A percentile compares a stretch with the other conserved stretches of the same genome.
These are phyloP conservation scores for Dromius quadrimaculatus DNA, from an alignment of 2,888 invertebrate species.

Conservation along the genomic window DNA sequence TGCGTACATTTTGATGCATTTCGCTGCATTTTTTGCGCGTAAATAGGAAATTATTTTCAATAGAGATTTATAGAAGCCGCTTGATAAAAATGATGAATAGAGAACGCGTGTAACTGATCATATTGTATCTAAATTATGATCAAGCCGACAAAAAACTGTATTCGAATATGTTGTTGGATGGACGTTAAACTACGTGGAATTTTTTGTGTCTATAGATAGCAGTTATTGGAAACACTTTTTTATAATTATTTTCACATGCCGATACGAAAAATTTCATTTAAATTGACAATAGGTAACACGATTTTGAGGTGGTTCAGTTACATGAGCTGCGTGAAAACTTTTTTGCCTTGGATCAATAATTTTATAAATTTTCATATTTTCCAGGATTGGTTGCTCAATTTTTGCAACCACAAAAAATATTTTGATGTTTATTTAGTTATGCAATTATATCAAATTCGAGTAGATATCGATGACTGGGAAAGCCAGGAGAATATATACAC, in stretches of 20 bases:
- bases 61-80: constrained; percentile 40
- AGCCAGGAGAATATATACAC: no score
- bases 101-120: constrained; percentile 34
- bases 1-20: background rate
- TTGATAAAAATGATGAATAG: constrained; percentile 39
- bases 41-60: constrained; percentile 50
- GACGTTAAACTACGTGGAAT: background rate
- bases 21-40: constrained; percentile 33
- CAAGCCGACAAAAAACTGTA: constrained; percentile 19
- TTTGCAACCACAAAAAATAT: no score
- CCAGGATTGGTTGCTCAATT: no score
- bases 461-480: no score
- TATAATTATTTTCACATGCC: constrained; percentile 15
- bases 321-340: no score
- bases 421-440: no score
- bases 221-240: constrained; percentile 16
- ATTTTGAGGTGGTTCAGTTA: no score
- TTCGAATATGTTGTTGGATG: background rate
- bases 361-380: no score
- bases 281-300: constrained; percentile 12
- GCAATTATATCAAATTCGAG: no score
- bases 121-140: constrained; percentile 44
- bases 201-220: constrained; percentile 6
- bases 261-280: constrained; percentile 19
- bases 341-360: no score